Evolutionary conservation across 2,888 invertebrate genomes (phyloP).

Genomic region (Drosophila neonasuta): DNA sequence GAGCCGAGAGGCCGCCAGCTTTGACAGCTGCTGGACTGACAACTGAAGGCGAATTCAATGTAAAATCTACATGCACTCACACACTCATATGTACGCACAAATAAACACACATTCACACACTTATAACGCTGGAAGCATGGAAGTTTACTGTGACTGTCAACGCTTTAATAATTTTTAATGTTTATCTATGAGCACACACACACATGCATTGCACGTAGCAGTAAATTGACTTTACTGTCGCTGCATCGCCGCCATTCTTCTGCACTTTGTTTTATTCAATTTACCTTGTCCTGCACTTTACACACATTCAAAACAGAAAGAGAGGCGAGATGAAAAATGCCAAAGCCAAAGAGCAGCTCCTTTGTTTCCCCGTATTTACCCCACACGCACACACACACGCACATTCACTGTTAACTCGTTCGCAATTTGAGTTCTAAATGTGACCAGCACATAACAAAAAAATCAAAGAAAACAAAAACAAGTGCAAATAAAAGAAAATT

Average conservation of each 20-base stretch:
- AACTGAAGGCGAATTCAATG: conserved; percentile 34
- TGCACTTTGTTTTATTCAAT: conserved; percentile 56
- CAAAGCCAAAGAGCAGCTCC: conserved; percentile 32
- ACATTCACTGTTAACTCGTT: conserved; percentile 42
- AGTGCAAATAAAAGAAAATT: conserved; percentile 35
- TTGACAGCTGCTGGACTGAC: conserved; percentile 53
- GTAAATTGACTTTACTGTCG: conserved; percentile 30
- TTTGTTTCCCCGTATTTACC: conserved; percentile 52
- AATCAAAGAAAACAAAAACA: conserved; percentile 24
- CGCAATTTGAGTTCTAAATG: conserved; percentile 43
- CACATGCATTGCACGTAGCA: conserved; percentile 12
- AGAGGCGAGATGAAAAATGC: conserved; percentile 41
- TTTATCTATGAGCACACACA: conserved; percentile 35
- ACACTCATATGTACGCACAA: conserved; percentile 1
- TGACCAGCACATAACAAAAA: conserved; percentile 14
- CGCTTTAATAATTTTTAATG: conserved; percentile 41
- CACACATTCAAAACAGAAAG: conserved; percentile 52
- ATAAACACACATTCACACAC: conserved; percentile 7
- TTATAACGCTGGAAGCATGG: conserved; percentile 4
- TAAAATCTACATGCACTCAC: conserved; percentile 19
- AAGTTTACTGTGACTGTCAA: conserved; percentile 24
- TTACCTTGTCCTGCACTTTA: conserved; percentile 59
- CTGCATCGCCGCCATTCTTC: conserved; percentile 40
- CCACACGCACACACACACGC: conserved; percentile 27
- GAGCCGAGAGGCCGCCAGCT: conserved; percentile 33